phyloP scores from a whole-genome alignment of 2,888 invertebrate species.

The Drosophila rellima region DNA sequence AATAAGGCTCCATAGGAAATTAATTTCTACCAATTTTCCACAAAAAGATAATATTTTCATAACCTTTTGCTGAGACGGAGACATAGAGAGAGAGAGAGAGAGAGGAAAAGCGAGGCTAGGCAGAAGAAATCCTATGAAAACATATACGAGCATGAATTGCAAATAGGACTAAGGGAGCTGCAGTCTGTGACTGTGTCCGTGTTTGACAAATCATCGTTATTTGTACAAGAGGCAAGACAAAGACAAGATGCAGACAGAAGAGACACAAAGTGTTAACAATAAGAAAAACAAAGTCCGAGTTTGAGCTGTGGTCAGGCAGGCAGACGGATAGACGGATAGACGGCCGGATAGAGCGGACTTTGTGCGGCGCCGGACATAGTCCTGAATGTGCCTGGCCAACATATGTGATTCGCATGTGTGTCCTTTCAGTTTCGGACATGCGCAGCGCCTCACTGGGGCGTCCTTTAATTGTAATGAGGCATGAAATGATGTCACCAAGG shows the following conservation, averaged over 20 bases:
- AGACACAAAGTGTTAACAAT: slow-evolving; percentile 68
- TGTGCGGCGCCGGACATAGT: slow-evolving; percentile 37
- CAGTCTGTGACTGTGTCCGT: slow-evolving; percentile 19
- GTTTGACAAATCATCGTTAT: slow-evolving; percentile 75
- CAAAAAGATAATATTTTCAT: slow-evolving; percentile 72
- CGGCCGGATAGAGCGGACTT: slow-evolving; percentile 18
- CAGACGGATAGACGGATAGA: slow-evolving; percentile 19
- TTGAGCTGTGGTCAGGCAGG: slow-evolving; percentile 19
- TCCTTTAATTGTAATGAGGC: slow-evolving; percentile 81
- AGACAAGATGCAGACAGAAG: slow-evolving; percentile 32
- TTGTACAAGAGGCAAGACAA: slow-evolving; percentile 70
- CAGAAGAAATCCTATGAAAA: slow-evolving; percentile 80
- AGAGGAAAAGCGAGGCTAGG: no score
- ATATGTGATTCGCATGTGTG: slow-evolving; percentile 79
- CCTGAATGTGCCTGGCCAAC: slow-evolving; percentile 65
- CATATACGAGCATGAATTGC: slow-evolving; percentile 76
- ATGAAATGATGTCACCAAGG: slow-evolving; percentile 83
- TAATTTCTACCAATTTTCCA: slow-evolving; percentile 80
- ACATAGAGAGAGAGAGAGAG: background rate
- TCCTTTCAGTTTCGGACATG: slow-evolving; percentile 21
- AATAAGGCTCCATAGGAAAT: slow-evolving; percentile 79
- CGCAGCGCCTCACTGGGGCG: slow-evolving; percentile 52
- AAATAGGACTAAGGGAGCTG: slow-evolving; percentile 63
- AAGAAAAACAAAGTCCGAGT: slow-evolving; percentile 71
- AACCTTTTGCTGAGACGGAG: slow-evolving; percentile 58